Evolutionary conservation across 2,888 invertebrate genomes (phyloP).

Genomic region (Lasioglossum lativentre): DNA sequence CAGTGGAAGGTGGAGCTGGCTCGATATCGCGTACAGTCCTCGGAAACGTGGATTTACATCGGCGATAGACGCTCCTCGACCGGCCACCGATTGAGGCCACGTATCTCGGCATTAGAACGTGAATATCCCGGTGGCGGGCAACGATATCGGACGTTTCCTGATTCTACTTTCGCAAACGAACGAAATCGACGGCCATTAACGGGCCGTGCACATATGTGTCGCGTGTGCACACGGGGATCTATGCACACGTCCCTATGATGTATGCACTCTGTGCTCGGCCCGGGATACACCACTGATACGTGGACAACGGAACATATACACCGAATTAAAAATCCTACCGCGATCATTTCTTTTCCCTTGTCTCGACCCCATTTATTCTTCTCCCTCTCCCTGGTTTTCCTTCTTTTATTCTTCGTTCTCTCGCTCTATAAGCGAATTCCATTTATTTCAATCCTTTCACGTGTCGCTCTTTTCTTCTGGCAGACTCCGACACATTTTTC

Average conservation of each 20-base stretch:
- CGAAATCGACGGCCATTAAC: constrained; percentile 43
- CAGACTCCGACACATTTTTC: background rate
- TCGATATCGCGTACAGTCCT: constrained; percentile 50
- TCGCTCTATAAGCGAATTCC: background rate
- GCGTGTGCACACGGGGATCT: constrained; percentile 12
- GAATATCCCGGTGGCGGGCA: constrained; percentile 36
- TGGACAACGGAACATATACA: constrained; percentile 20
- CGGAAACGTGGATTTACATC: constrained; percentile 36
- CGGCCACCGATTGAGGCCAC: constrained; percentile 50
- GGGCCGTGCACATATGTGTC: constrained; percentile 7
- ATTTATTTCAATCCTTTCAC: constrained; percentile 1
- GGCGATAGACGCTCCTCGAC: constrained; percentile 46
- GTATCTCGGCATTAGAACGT: constrained; percentile 49
- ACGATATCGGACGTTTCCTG: constrained; percentile 52
- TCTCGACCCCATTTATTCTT: background rate
- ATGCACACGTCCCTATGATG: constrained; percentile 30
- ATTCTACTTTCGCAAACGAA: constrained; percentile 56
- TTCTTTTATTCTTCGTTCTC: background rate
- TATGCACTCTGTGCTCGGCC: background rate
- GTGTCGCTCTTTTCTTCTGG: background rate
- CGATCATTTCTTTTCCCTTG: constrained; percentile 1
- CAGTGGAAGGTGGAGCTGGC: constrained; percentile 26
- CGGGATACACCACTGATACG: constrained; percentile 16
- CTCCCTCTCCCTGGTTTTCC: background rate
- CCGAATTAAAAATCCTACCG: constrained; percentile 21